Evolutionary conservation across 2,113 vertebrate genomes (phyloP).

Genomic region (Diadophis punctatus): DNA sequence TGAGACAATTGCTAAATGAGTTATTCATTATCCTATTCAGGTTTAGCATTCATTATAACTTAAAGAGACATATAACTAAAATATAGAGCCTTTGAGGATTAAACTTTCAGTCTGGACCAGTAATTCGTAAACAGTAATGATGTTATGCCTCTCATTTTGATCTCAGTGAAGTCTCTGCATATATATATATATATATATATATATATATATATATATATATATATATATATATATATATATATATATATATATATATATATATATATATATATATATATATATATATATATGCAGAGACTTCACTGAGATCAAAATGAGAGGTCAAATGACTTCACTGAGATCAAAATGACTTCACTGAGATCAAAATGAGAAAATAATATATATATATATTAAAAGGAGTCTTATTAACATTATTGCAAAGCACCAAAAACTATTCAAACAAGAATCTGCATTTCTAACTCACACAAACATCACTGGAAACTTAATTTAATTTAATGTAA

Average conservation of each 20-base stretch:
- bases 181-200: no score
- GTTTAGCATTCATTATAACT: not conserved
- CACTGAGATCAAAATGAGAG: no score
- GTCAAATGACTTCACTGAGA: no score
- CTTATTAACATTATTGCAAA: not conserved
- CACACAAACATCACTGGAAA: not conserved
- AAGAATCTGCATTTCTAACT: not conserved
- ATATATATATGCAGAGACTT: no score
- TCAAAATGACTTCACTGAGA: no score
- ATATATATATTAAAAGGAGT: not conserved
- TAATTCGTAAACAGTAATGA: not conserved
- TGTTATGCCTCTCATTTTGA: not conserved
- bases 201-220: no score
- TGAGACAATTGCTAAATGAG: not conserved
- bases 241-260: no score
- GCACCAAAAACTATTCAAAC: not conserved
- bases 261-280: no score
- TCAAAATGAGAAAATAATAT: no score
- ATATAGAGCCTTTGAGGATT: not conserved
- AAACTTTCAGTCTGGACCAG: not conserved
- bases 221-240: no score
- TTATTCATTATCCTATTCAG: not conserved
- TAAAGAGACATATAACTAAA: not conserved
- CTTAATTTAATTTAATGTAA: no score
- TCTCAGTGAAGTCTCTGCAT: no score